These are phyloP conservation scores for Vespertilio murinus DNA, from an alignment of 2,797 vertebrate species.

Conservation along the genomic window DNA sequence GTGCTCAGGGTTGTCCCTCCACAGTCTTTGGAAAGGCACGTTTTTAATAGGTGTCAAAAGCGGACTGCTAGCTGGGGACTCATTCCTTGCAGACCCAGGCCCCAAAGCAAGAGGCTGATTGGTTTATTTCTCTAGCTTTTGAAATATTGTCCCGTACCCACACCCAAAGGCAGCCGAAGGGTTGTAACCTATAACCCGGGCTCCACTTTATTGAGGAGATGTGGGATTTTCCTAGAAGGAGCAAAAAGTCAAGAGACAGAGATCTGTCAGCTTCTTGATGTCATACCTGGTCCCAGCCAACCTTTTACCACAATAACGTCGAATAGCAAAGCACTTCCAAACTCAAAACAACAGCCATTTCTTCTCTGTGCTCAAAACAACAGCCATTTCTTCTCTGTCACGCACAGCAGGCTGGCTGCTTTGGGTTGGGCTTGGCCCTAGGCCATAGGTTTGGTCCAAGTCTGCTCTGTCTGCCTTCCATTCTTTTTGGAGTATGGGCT, in stretches of 20 bases:
- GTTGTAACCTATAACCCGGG: not conserved
- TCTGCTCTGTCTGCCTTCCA: not conserved
- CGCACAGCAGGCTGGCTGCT: not conserved
- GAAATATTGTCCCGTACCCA: not conserved
- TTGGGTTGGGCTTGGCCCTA: not conserved
- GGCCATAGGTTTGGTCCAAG: not conserved
- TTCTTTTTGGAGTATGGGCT: not conserved
- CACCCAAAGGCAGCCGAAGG: not conserved
- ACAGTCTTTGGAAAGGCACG: not conserved
- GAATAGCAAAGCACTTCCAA: not conserved
- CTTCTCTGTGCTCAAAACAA: not conserved
- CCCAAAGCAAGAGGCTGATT: not conserved
- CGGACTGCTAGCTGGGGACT: not conserved
- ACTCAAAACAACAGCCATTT: not conserved
- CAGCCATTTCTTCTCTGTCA: not conserved
- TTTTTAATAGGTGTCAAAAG: not conserved
- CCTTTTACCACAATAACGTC: not conserved
- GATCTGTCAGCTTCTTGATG: not conserved
- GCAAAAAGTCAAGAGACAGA: not conserved
- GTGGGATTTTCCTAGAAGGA: not conserved
- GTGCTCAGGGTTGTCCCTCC: not conserved
- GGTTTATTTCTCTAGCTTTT: not conserved
- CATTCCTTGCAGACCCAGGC: not conserved
- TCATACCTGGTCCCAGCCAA: not conserved
- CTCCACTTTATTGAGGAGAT: not conserved